Evolutionary conservation across 2,888 invertebrate species (phyloP).

Genomic region (Spodoptera picta): DNA sequence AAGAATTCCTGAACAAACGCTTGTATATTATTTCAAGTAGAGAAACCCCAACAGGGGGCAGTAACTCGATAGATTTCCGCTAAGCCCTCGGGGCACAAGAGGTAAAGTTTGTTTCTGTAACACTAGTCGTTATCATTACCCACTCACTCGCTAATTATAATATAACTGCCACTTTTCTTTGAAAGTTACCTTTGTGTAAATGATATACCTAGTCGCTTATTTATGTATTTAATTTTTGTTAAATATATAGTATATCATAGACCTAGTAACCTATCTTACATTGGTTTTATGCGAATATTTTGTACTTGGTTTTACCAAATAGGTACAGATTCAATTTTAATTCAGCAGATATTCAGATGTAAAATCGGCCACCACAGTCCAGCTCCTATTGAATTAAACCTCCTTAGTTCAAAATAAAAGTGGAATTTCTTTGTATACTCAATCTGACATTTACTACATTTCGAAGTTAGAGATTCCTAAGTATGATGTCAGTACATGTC

Average conservation of each 20-base stretch:
- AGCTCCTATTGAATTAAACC: conserved; percentile 6
- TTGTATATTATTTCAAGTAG: conserved; percentile 13
- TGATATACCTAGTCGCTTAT: neutral
- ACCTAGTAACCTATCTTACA: no score
- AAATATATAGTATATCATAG: no score
- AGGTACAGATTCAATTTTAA: no score
- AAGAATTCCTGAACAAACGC: no score
- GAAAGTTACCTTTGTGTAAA: neutral
- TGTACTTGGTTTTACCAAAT: no score
- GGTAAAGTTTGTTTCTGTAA: conserved; percentile 40
- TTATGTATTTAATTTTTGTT: no score
- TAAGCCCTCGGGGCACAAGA: conserved; percentile 28
- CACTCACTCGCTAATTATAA: conserved; percentile 17
- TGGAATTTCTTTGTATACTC: neutral
- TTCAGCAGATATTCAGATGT: neutral
- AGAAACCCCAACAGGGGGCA: conserved; percentile 19
- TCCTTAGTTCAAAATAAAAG: conserved; percentile 1
- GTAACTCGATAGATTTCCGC: conserved; percentile 34
- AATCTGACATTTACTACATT: conserved; percentile 5
- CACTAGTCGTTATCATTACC: conserved; percentile 30
- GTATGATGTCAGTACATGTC: conserved; percentile 9
- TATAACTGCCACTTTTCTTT: conserved; percentile 4
- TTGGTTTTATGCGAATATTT: no score
- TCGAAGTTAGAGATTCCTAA: conserved; percentile 8
- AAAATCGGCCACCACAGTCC: no score